A percentile compares a stretch with the other conserved stretches of the same genome.
These are phyloP conservation scores for Charadrius vociferus DNA, from an alignment of 2,113 vertebrate genomes.

Conservation along the genomic window DNA sequence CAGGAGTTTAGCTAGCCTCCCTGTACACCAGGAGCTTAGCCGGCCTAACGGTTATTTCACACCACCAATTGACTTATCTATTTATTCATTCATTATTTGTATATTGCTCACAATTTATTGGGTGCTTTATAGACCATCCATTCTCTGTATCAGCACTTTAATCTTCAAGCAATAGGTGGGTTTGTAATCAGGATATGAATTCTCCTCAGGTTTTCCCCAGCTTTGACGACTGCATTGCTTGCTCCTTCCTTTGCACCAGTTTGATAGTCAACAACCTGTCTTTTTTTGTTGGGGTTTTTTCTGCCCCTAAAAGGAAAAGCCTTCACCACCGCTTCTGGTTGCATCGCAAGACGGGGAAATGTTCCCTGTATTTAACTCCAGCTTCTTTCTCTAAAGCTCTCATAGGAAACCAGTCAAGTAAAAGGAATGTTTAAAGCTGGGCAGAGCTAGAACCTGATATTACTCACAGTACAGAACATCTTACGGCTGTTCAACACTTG, in stretches of 20 bases:
- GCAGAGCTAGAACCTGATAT: not conserved
- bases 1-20: too few species aligned
- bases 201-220: not conserved
- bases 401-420: not conserved
- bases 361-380: not conserved
- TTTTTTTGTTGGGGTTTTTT: too few species aligned
- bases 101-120: not conserved
- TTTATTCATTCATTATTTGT: not conserved
- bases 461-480: not conserved
- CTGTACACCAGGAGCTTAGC: not conserved
- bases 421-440: not conserved
- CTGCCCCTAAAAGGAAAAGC: not conserved
- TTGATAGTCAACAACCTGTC: not conserved
- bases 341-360: not conserved
- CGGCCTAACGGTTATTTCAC: not conserved
- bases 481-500: not conserved
- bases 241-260: not conserved
- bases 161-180: not conserved
- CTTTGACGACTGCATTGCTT: not conserved
- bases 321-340: not conserved
- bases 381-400: not conserved
- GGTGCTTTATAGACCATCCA: slow-evolving; percentile 1
- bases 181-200: not conserved
- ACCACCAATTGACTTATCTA: not conserved
- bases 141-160: not conserved